These are phyloP conservation scores for Struthidea cinerea DNA, from an alignment of 2,113 vertebrate species.

Conservation along the genomic window DNA sequence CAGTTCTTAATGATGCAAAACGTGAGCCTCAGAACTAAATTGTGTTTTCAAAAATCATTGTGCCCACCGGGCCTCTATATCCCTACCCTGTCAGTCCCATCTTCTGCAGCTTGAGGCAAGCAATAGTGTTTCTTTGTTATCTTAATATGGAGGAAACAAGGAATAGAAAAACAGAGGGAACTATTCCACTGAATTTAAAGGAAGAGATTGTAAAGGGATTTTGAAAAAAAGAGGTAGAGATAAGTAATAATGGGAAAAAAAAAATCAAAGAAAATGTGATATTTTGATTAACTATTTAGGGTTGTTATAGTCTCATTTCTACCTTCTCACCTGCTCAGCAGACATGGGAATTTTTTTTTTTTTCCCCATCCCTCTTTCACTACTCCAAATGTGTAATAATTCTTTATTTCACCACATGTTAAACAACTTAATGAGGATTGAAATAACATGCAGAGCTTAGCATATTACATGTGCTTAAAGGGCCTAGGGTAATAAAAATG, in stretches of 20 bases:
- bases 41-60: neutral
- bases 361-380: neutral
- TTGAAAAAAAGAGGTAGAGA: neutral
- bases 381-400: neutral
- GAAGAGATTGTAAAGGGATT: neutral
- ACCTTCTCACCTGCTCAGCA: neutral
- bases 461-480: neutral
- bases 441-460: neutral
- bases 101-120: neutral
- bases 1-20: neutral
- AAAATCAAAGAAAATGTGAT: neutral
- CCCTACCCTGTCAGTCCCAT: neutral
- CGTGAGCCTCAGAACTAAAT: neutral
- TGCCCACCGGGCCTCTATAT: neutral
- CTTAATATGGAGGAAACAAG: neutral
- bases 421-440: neutral
- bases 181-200: neutral
- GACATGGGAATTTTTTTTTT: neutral
- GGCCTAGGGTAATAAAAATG: neutral
- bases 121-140: neutral
- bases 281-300: neutral
- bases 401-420: neutral
- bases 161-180: neutral
- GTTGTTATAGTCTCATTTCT: neutral
- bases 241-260: neutral